phyloP scores from a whole-genome alignment of 2,113 vertebrate species.

The Tichodroma muraria region DNA sequence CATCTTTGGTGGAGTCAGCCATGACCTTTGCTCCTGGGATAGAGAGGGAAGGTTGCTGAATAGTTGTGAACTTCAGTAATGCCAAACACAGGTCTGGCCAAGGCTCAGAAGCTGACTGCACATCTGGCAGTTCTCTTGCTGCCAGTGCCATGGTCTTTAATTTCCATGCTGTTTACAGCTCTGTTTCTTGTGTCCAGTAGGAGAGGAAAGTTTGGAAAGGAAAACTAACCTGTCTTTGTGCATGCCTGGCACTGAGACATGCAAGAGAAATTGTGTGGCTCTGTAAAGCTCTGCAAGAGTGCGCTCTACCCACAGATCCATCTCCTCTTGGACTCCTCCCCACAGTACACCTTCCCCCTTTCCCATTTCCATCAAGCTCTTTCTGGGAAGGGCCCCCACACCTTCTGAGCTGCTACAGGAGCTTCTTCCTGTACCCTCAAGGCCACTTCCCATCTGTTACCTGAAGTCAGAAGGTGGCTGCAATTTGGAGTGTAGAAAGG shows the following conservation, averaged over 20 bases:
- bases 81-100: neutral
- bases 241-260: neutral
- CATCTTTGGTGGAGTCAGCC: rapidly evolving
- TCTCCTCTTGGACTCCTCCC: neutral
- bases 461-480: neutral
- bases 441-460: neutral
- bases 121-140: neutral
- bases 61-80: neutral
- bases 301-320: neutral
- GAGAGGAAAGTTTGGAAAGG: neutral
- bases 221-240: neutral
- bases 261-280: neutral
- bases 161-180: neutral
- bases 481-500: neutral
- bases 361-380: neutral
- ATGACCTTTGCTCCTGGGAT: rapidly evolving
- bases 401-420: neutral
- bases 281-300: neutral
- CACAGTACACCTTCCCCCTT: rapidly evolving
- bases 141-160: neutral
- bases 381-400: neutral
- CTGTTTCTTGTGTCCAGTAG: neutral
- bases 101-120: neutral
- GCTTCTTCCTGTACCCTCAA: neutral
- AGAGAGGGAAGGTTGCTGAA: neutral